phyloP scores from a whole-genome alignment of 1,140 invertebrate genomes.

The Ruditapes philippinarum region DNA sequence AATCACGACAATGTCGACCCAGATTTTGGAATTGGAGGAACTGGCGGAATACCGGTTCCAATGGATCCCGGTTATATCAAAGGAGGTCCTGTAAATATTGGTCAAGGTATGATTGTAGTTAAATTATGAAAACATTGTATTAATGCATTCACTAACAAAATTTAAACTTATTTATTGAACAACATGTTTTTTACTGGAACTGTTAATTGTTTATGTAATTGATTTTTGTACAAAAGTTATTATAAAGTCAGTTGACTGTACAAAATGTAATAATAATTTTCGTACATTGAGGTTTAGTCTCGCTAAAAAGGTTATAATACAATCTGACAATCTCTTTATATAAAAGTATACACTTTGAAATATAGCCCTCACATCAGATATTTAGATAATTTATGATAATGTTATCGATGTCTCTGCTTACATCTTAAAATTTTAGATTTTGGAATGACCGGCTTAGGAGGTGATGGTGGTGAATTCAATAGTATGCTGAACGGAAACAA shows the following conservation, averaged over 20 bases:
- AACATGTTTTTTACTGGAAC: no score
- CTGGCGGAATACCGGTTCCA: background rate
- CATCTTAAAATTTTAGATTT: slow-evolving; percentile 22
- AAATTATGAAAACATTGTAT: background rate
- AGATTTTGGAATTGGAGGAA: background rate
- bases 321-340: background rate
- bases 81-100: background rate
- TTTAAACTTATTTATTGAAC: background rate
- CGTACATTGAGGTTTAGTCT: no score
- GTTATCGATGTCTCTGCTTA: background rate
- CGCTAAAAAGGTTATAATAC: no score
- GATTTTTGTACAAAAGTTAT: background rate
- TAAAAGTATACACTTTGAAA: background rate
- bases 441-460: background rate
- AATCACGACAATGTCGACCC: background rate
- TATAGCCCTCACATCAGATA: background rate
- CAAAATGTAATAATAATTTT: background rate
- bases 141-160: background rate
- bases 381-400: background rate
- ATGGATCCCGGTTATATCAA: slow-evolving; percentile 3
- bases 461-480: background rate
- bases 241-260: background rate
- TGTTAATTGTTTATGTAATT: background rate
- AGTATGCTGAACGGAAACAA: background rate
- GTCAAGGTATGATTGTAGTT: background rate